A percentile compares a stretch with the other conserved stretches of the same genome.
Evolutionary conservation across 2,888 invertebrate genomes (phyloP).

Genomic region (Eupithecia insigniata): DNA sequence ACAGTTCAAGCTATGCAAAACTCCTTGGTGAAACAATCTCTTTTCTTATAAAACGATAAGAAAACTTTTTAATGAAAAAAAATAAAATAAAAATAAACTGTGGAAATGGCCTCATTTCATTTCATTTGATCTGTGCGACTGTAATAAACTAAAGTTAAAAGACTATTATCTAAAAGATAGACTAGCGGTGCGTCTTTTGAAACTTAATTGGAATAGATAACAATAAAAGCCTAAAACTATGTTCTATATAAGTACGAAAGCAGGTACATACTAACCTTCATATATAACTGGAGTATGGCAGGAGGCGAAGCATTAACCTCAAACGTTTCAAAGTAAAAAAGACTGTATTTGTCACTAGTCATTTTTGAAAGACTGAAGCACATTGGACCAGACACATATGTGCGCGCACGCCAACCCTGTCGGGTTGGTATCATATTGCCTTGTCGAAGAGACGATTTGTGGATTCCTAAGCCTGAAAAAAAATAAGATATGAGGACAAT

Average conservation of each 20-base stretch:
- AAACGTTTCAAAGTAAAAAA: slow-evolving; percentile 72
- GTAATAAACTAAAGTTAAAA: too few relatives aligned
- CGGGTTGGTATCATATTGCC: background rate
- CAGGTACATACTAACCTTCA: slow-evolving; percentile 1
- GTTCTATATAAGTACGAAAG: background rate
- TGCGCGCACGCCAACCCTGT: slow-evolving; percentile 65
- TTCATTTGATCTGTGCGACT: too few relatives aligned
- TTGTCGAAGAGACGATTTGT: slow-evolving; percentile 33
- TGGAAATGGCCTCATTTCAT: too few relatives aligned
- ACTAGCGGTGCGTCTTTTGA: too few relatives aligned
- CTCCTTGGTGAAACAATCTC: too few relatives aligned
- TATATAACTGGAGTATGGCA: slow-evolving; percentile 40
- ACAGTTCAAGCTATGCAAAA: too few relatives aligned
- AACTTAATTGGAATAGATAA: background rate
- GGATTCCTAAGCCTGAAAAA: slow-evolving; percentile 58
- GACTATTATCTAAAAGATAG: too few relatives aligned
- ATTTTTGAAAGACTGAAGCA: slow-evolving; percentile 56
- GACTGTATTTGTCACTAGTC: slow-evolving; percentile 41
- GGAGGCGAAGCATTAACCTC: slow-evolving; percentile 63
- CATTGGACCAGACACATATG: slow-evolving; percentile 60
- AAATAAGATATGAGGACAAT: background rate
- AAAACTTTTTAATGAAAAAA: too few relatives aligned
- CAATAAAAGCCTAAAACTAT: background rate
- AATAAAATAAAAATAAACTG: too few relatives aligned
- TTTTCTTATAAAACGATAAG: too few relatives aligned